Conservation (phyloP, 2,797 vertebrate genomes). For the Phrynocephalus vlangalii region DNA sequence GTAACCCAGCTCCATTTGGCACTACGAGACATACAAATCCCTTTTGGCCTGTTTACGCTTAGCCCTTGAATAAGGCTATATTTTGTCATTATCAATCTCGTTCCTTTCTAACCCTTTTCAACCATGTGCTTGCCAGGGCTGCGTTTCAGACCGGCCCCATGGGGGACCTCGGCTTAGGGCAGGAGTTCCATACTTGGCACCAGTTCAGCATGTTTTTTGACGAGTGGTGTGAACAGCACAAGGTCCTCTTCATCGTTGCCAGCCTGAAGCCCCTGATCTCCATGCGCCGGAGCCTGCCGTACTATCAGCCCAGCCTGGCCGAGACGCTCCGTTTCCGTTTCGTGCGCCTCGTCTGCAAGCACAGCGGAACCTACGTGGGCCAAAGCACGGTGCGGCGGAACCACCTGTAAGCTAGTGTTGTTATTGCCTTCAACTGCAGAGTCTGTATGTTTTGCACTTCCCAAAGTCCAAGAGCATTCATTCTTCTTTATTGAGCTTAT, state of each 20-base stretch:
- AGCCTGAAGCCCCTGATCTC: constrained; percentile 53
- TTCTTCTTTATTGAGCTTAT: neutral
- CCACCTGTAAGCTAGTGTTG: constrained; percentile 30
- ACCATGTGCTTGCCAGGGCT: neutral
- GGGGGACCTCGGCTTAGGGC: constrained; percentile 45
- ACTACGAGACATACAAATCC: too few relatives aligned
- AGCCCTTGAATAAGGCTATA: too few relatives aligned
- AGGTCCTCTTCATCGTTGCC: constrained; percentile 49
- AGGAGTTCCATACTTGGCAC: constrained; percentile 49
- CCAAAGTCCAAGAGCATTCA: neutral
- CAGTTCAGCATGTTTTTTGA: constrained; percentile 52
- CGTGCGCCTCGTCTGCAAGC: constrained; percentile 49
- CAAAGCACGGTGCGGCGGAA: constrained; percentile 52
- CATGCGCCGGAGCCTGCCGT: constrained; percentile 11
- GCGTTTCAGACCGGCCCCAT: neutral
- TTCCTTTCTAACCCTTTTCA: neutral
- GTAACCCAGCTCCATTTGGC: too few relatives aligned
- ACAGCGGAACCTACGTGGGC: constrained; percentile 49
- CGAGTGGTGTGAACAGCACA: constrained; percentile 49
- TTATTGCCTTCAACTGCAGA: too few relatives aligned
- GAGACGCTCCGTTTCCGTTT: constrained; percentile 52
- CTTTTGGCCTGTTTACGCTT: too few relatives aligned
- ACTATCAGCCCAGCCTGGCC: constrained; percentile 39
- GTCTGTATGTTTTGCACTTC: neutral
- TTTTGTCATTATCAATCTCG: neutral